These are phyloP conservation scores for Panagrolaimus sp. DNA, from an alignment of 1,140 invertebrate species.

Conservation along the genomic window DNA sequence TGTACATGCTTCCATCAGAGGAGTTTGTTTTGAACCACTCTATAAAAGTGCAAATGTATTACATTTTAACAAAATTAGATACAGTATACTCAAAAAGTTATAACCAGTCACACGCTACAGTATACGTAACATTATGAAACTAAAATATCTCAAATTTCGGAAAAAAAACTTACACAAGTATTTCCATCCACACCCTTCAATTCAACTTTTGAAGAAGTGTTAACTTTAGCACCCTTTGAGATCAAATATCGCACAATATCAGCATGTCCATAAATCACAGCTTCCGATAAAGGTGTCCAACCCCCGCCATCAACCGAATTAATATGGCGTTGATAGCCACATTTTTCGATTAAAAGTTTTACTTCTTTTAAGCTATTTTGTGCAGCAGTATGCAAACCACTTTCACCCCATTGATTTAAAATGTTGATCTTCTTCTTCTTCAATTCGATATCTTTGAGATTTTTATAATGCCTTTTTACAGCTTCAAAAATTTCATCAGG, in stretches of 20 bases:
- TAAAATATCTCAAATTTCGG: too few relatives aligned
- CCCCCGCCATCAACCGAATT: neutral
- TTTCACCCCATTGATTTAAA: too few relatives aligned
- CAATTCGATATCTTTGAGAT: neutral
- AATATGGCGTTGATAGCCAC: neutral
- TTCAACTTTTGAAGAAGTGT: neutral
- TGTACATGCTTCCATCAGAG: conserved; percentile 2
- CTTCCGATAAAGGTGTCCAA: neutral
- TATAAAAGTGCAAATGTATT: too few relatives aligned
- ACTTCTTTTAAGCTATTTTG: neutral
- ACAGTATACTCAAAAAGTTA: too few relatives aligned
- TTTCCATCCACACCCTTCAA: neutral
- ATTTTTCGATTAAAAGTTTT: neutral
- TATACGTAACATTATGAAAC: too few relatives aligned
- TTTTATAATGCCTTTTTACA: neutral
- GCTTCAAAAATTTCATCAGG: neutral
- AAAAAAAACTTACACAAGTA: neutral
- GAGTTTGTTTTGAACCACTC: neutral
- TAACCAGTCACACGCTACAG: too few relatives aligned
- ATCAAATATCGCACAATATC: neutral
- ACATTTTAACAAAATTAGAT: neutral
- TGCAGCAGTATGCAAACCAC: too few relatives aligned
- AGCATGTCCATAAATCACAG: neutral
- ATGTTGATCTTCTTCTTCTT: too few relatives aligned
- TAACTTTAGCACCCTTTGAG: neutral